Conservation (phyloP, 1,140 invertebrate genomes). For the Parasteatoda tepidariorum region DNA sequence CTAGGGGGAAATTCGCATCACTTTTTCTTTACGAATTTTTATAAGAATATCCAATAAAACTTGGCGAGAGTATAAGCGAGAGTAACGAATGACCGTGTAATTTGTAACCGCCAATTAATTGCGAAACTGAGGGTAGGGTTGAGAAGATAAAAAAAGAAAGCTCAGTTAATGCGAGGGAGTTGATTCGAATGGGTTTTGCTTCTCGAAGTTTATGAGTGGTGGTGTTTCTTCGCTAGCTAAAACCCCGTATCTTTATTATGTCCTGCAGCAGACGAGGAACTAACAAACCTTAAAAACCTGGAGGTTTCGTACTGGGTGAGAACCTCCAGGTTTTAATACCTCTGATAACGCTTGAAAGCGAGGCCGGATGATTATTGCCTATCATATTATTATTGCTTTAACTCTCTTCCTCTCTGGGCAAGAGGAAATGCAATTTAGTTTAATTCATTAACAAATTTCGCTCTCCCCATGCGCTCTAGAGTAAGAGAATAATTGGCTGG, state of each 20-base stretch:
- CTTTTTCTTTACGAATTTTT: constrained; percentile 10
- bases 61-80: not conserved
- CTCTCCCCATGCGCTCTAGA: constrained; percentile 24
- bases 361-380: constrained; percentile 45
- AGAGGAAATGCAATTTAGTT: constrained; percentile 50
- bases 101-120: constrained; percentile 51
- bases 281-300: constrained; percentile 55
- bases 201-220: constrained; percentile 12
- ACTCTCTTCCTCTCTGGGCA: constrained; percentile 18
- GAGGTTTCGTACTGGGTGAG: not conserved
- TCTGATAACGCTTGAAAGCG: not conserved
- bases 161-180: constrained; percentile 4
- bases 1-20: not conserved
- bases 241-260: constrained; percentile 28
- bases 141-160: not conserved
- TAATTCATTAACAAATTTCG: constrained; percentile 60
- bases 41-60: constrained; percentile 30
- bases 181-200: not conserved
- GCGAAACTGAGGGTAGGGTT: not conserved
- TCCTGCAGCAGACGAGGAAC: constrained; percentile 15
- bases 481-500: constrained; percentile 50
- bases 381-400: constrained; percentile 56
- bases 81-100: constrained; percentile 33
- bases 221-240: not conserved
- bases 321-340: constrained; percentile 9